phyloP scores from a whole-genome alignment of 2,888 invertebrate species.

The Disparrhopalites patrizii region DNA sequence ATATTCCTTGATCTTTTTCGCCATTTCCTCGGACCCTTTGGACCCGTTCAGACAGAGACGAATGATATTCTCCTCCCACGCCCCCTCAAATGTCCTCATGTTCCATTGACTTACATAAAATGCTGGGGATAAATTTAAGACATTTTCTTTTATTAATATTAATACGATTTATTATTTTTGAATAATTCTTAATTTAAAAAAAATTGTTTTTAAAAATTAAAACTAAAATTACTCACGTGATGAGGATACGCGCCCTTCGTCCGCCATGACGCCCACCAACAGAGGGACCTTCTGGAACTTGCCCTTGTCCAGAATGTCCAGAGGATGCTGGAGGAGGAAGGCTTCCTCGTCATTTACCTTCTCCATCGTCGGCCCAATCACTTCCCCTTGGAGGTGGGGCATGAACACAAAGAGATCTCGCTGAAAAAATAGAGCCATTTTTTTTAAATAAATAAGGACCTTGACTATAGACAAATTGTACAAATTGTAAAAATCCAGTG shows the following conservation, averaged over 20 bases:
- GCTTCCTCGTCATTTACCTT: conserved; percentile 3
- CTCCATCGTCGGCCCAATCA: conserved; percentile 8
- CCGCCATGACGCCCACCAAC: conserved; percentile 7
- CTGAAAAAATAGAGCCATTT: background rate
- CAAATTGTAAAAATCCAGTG: no score
- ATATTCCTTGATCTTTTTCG: background rate
- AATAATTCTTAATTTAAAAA: background rate
- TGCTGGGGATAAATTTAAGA: background rate
- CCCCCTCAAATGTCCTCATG: background rate
- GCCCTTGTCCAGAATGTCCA: background rate
- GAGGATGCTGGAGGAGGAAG: conserved; percentile 1
- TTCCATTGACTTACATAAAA: background rate
- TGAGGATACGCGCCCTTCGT: background rate
- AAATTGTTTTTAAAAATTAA: background rate
- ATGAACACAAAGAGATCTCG: background rate
- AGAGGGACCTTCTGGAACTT: conserved; percentile 9
- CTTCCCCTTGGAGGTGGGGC: conserved; percentile 3
- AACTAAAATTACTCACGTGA: background rate
- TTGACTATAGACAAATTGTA: no score
- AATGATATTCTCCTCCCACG: background rate
- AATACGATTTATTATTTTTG: background rate
- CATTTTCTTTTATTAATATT: no score
- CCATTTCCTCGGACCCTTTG: background rate
- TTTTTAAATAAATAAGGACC: background rate
- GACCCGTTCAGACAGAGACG: background rate